Conservation (phyloP, 1,140 invertebrate genomes). For the Cepaea nemoralis region DNA sequence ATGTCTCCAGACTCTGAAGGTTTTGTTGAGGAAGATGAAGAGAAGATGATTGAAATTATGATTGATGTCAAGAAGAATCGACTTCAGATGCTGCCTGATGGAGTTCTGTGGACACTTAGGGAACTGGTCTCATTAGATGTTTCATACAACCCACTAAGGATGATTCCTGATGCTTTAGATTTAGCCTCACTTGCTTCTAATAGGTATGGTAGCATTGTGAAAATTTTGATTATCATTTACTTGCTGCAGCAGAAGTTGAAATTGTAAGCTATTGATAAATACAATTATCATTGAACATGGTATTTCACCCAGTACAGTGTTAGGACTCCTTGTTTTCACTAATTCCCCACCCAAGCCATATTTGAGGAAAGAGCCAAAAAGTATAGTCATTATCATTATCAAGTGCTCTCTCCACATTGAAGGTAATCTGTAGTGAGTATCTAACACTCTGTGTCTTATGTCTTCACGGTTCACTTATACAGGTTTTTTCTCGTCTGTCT, state of each 20-base stretch:
- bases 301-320: neutral
- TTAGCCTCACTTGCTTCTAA: neutral
- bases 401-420: no score
- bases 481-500: no score
- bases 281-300: neutral
- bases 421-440: no score
- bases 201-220: neutral
- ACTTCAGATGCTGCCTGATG: conserved; percentile 13
- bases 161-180: neutral
- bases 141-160: conserved; percentile 14
- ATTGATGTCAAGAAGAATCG: conserved; percentile 23
- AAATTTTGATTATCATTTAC: neutral
- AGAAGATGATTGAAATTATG: neutral
- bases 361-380: no score
- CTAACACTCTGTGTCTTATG: no score
- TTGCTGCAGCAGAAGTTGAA: neutral
- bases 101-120: conserved; percentile 3
- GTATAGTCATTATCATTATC: no score
- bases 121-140: conserved; percentile 2
- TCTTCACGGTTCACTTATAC: no score
- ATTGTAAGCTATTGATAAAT: neutral
- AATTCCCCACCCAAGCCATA: no score
- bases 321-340: neutral
- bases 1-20: neutral
- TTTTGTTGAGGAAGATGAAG: neutral